phyloP scores from a whole-genome alignment of 2,113 vertebrate species.

The Peromyscus maniculatus region DNA sequence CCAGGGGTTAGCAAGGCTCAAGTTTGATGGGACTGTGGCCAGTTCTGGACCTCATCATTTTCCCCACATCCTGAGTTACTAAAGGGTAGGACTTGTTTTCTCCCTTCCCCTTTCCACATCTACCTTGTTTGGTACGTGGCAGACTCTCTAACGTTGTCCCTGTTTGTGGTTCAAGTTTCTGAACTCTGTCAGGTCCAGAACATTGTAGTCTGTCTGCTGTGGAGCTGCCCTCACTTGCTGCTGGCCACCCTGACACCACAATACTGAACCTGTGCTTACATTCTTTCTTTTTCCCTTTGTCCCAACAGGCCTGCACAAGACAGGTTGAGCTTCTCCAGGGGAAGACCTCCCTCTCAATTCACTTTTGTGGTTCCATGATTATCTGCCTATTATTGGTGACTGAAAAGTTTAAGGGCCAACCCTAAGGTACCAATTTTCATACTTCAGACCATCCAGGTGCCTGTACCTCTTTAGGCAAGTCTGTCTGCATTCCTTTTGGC shows the following conservation, averaged over 20 bases:
- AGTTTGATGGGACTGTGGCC: neutral
- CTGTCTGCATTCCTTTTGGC: neutral
- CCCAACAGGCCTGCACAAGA: neutral
- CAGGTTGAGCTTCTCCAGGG: neutral
- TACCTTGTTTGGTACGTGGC: neutral
- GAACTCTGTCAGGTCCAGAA: neutral
- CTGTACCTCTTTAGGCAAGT: neutral
- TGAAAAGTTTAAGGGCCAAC: constrained; percentile 14
- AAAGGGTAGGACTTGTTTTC: neutral
- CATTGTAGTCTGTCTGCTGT: neutral
- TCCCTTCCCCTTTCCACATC: neutral
- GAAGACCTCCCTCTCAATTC: neutral
- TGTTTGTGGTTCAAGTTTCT: neutral
- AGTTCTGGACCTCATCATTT: constrained; percentile 5
- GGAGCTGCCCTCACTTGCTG: neutral
- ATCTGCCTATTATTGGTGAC: neutral
- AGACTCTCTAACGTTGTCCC: neutral
- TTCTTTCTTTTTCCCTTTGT: neutral
- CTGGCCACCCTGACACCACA: neutral
- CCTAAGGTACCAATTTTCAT: neutral
- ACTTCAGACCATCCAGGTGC: neutral
- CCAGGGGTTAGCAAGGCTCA: neutral
- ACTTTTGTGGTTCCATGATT: neutral
- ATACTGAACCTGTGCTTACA: neutral
- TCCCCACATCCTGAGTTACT: neutral